These are phyloP conservation scores for Candoia aspera DNA, from an alignment of 2,113 vertebrate genomes.

Conservation along the genomic window DNA sequence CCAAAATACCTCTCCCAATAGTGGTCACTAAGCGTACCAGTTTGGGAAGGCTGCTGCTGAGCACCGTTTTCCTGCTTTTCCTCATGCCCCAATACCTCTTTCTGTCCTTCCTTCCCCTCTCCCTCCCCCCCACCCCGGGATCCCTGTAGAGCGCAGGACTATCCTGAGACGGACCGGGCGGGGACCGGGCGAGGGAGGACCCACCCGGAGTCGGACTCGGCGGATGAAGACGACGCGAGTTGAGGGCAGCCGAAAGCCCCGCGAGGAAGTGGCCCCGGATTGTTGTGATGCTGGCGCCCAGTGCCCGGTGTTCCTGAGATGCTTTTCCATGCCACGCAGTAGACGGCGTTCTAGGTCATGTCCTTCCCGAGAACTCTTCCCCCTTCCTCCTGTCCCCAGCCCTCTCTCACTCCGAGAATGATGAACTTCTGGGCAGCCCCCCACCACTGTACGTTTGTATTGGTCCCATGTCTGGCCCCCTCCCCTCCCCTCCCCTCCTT, in stretches of 20 bases:
- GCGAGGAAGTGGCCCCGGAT: background rate
- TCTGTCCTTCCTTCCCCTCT: background rate
- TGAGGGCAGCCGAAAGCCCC: slow-evolving; percentile 33
- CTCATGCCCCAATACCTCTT: too few species aligned
- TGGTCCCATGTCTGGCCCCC: slow-evolving; percentile 25
- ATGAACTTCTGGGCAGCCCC: slow-evolving; percentile 21
- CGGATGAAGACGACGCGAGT: slow-evolving; percentile 69
- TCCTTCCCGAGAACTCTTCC: background rate
- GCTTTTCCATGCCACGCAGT: slow-evolving; percentile 59
- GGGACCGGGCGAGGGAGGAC: slow-evolving; percentile 44
- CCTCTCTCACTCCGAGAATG: background rate
- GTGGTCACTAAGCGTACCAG: too few species aligned
- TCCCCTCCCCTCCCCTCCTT: background rate
- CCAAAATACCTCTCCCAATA: too few species aligned
- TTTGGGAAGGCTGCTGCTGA: background rate
- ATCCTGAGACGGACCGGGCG: slow-evolving; percentile 50
- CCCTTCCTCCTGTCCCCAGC: too few species aligned
- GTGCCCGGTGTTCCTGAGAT: slow-evolving; percentile 30
- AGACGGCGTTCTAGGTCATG: slow-evolving; percentile 59
- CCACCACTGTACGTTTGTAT: slow-evolving; percentile 65
- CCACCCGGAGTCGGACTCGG: slow-evolving; percentile 56
- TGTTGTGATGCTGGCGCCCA: background rate
- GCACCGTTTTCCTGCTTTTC: background rate
- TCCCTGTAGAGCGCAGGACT: slow-evolving; percentile 61
- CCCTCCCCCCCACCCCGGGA: background rate